Evolutionary conservation across 2,888 invertebrate species (phyloP), one percentile per base, ranked within the genome.

Genomic region (Hyposoter didymator): DNA sequence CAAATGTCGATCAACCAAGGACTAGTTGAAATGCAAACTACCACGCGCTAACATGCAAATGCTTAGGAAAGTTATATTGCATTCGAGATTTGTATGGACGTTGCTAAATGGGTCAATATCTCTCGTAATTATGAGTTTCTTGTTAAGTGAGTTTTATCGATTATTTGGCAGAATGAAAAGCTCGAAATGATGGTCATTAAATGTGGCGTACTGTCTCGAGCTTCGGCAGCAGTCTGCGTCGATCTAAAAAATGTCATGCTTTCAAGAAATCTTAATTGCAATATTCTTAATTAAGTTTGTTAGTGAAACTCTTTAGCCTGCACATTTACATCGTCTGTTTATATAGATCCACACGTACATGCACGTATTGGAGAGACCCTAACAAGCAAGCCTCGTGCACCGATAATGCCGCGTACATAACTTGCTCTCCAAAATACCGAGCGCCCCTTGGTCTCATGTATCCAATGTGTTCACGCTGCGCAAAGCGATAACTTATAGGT

Each of bases 331-430:
- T 55, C 10, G 22, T 19, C 10, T 10, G 14, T n/a, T n/a, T n/a
- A n/a, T n/a, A n/a, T 28, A 5, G 22, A 59, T 59, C 28, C 7
- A 22, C 1, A 28, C n/a, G 6, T 22, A 19, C 12, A 5, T 52
- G 17, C 17, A 43, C 52, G 39, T 39, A 10, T 22, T 10, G 7
- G 12, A 45, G 35, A 10, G 47, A 55, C 59, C 28, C 67, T 52
- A 32, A 47, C 14, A 45, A 67, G 19, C 39, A 28, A 32, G 17
- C 49, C 52, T 76, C 52, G 28, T 22, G 52, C 49, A n/a, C 76
- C 67, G 67, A 76, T 76, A 67, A 67, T 32, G 76, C 52, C 8
- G 10, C 10, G 22, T 66, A 39, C n/a, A 45, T 59, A 28, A 62
- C 76, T 39, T 39, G 39, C 66, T 67, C 49, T 67, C 52, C 4